phyloP scores from a whole-genome alignment of 2,888 invertebrate species.

The Stegana nigrithorax region DNA sequence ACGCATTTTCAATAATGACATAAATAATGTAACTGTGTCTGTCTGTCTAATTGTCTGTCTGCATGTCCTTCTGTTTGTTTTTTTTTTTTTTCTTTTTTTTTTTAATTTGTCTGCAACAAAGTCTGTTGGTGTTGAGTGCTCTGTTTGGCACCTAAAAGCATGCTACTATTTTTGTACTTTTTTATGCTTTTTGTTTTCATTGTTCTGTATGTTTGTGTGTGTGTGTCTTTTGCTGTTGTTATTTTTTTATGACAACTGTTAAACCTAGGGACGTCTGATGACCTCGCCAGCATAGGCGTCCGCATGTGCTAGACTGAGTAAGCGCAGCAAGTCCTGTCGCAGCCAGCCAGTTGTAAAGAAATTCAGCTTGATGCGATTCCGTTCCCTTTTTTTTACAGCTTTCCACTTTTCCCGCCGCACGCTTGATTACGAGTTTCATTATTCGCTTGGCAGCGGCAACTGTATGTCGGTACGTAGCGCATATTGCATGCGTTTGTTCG shows the following conservation, averaged over 20 bases:
- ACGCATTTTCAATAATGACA: slow-evolving; percentile 59
- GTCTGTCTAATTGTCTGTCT: not conserved
- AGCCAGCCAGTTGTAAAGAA: too few species aligned
- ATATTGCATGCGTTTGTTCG: too few species aligned
- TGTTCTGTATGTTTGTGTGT: not conserved
- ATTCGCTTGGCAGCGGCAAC: too few species aligned
- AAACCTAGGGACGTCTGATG: slow-evolving; percentile 2
- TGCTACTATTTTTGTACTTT: slow-evolving; percentile 42
- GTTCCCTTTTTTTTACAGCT: too few species aligned
- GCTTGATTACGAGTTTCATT: too few species aligned
- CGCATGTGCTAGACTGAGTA: not conserved
- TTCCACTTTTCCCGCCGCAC: too few species aligned
- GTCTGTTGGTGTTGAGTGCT: slow-evolving; percentile 39
- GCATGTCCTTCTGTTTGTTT: not conserved
- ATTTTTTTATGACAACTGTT: too few species aligned
- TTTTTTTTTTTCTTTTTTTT: not conserved
- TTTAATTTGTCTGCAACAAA: not conserved
- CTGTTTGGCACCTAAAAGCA: slow-evolving; percentile 57
- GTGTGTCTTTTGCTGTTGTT: too few species aligned
- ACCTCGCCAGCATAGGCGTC: not conserved
- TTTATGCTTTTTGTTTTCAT: not conserved
- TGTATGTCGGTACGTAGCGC: too few species aligned
- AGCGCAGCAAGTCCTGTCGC: too few species aligned
- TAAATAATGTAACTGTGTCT: slow-evolving; percentile 43
- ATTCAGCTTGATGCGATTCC: too few species aligned